phyloP scores from a whole-genome alignment of 1,140 invertebrate species.

The Heliconius melpomene region DNA sequence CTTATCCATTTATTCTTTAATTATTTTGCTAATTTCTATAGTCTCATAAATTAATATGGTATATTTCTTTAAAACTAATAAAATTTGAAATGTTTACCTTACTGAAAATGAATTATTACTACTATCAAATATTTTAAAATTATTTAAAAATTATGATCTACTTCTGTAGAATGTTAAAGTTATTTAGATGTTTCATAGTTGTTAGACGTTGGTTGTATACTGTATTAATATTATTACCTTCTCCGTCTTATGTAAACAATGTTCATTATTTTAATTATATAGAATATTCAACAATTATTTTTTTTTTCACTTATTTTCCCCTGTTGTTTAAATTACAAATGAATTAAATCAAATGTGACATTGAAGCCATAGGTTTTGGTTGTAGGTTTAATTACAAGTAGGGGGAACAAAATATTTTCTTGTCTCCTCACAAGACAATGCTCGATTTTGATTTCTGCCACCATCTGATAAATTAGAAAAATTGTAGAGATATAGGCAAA shows the following conservation, averaged over 20 bases:
- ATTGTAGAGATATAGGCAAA: too few relatives aligned
- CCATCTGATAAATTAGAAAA: too few relatives aligned
- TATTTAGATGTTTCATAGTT: constrained; percentile 18
- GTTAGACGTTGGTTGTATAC: constrained; percentile 48
- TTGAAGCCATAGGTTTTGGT: too few relatives aligned
- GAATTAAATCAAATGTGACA: too few relatives aligned
- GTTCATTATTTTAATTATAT: constrained; percentile 17
- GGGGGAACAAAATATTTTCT: too few relatives aligned
- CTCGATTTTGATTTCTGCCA: too few relatives aligned
- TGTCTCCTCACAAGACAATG: too few relatives aligned
- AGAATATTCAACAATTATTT: background rate
- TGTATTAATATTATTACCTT: constrained; percentile 63
- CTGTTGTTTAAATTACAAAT: too few relatives aligned
- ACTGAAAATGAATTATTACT: background rate
- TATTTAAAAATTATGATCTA: constrained; percentile 14
- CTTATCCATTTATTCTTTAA: background rate
- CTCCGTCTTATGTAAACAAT: constrained; percentile 41
- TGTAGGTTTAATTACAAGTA: too few relatives aligned
- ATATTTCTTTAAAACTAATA: background rate
- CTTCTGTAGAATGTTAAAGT: background rate
- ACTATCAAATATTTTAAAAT: background rate
- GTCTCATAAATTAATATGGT: background rate
- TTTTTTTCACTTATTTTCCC: background rate
- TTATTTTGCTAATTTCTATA: background rate
- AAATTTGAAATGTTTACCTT: background rate